These are phyloP conservation scores for Drosophila koepferae DNA, from an alignment of 2,888 invertebrate genomes.

Conservation along the genomic window DNA sequence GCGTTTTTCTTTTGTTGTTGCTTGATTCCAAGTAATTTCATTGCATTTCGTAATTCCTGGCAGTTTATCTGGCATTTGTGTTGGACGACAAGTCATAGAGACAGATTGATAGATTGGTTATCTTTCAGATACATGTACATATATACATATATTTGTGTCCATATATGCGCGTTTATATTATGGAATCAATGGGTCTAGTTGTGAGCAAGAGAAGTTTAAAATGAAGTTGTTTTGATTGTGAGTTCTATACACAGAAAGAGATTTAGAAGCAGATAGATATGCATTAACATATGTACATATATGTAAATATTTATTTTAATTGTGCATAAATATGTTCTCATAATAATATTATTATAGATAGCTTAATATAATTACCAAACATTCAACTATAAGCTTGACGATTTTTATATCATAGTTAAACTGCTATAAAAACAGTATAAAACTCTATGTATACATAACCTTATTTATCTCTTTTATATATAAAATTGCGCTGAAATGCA, in stretches of 20 bases:
- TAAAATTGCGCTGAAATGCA: neutral
- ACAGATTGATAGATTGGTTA: neutral
- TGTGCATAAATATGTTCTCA: too few relatives aligned
- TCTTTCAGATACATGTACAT: neutral
- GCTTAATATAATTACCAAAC: neutral
- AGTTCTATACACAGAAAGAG: neutral
- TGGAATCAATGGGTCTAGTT: neutral
- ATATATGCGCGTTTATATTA: neutral
- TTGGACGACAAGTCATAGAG: neutral
- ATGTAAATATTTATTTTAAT: too few relatives aligned
- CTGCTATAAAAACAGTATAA: neutral
- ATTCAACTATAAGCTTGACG: neutral
- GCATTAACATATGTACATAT: too few relatives aligned
- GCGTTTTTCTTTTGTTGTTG: neutral
- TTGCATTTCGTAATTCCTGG: conserved; percentile 6
- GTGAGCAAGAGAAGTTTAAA: neutral
- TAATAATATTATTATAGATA: too few relatives aligned
- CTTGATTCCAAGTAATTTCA: conserved; percentile 16
- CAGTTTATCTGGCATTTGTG: neutral
- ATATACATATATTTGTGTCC: neutral
- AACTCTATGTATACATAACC: too few relatives aligned
- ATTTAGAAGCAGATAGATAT: neutral
- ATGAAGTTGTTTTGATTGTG: neutral
- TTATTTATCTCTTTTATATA: too few relatives aligned
- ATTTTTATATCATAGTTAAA: neutral